A percentile compares a stretch with the other conserved stretches of the same genome.
Conservation (phyloP, 2,888 invertebrate genomes). For the Metopia argyrocephala region DNA sequence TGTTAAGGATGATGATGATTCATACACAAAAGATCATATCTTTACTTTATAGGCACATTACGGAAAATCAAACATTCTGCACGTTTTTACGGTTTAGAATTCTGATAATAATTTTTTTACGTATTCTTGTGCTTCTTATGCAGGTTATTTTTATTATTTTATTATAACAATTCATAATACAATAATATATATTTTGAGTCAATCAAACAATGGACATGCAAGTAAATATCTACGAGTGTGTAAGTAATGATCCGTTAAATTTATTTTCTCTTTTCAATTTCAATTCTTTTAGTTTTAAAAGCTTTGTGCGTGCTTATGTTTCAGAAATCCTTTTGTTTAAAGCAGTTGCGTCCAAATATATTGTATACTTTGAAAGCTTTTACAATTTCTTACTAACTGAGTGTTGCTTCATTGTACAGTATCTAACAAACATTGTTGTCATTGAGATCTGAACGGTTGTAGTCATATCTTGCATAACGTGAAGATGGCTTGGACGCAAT, state of each 20-base stretch:
- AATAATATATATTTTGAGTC: background rate
- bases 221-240: no score
- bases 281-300: conserved; percentile 39
- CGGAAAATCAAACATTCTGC: conserved; percentile 53
- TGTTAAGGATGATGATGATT: conserved; percentile 16
- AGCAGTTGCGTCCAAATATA: no score
- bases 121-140: conserved; percentile 7
- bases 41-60: conserved; percentile 36
- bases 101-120: conserved; percentile 33
- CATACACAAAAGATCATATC: conserved; percentile 60
- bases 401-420: no score
- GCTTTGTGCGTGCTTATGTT: conserved; percentile 57
- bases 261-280: background rate
- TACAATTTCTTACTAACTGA: no score
- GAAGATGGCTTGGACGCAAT: background rate
- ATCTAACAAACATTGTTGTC: no score
- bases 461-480: no score
- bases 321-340: conserved; percentile 49
- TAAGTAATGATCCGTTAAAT: background rate
- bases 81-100: conserved; percentile 34
- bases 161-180: background rate
- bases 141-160: background rate
- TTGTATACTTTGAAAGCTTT: no score
- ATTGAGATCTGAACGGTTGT: no score
- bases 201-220: background rate